A percentile compares a stretch with the other conserved stretches of the same genome.
phyloP scores from a whole-genome alignment of 2,113 vertebrate species.

The Takifugu bimaculatus region DNA sequence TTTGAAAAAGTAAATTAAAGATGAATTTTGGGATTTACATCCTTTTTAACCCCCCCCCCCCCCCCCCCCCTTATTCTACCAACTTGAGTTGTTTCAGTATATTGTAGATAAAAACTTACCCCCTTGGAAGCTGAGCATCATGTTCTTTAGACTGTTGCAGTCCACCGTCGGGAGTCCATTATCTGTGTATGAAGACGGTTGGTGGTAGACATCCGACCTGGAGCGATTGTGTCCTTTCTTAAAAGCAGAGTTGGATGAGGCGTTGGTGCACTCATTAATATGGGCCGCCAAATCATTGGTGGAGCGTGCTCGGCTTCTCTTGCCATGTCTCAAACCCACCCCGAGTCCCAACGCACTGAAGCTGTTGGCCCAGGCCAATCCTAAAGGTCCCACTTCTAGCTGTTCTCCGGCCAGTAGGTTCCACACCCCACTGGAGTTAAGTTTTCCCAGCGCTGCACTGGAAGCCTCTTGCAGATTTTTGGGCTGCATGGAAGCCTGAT shows the following conservation, averaged over 20 bases:
- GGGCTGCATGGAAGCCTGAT: constrained; percentile 30
- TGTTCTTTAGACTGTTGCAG: constrained; percentile 77
- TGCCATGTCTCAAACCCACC: constrained; percentile 75
- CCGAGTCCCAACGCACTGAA: constrained; percentile 79
- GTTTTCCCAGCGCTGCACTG: constrained; percentile 59
- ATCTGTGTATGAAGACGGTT: constrained; percentile 64
- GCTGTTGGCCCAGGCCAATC: constrained; percentile 81
- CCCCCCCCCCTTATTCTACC: too few species aligned
- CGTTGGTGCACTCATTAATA: constrained; percentile 72
- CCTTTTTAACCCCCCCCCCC: too few species aligned
- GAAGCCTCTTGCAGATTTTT: constrained; percentile 79
- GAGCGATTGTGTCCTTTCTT: constrained; percentile 90
- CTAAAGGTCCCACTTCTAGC: constrained; percentile 73
- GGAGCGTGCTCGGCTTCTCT: constrained; percentile 85
- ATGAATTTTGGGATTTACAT: too few species aligned
- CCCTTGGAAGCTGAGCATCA: constrained; percentile 77
- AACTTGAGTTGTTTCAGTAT: too few species aligned
- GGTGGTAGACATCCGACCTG: constrained; percentile 82
- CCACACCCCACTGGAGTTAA: constrained; percentile 81
- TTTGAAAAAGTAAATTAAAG: too few species aligned
- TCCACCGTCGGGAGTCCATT: constrained; percentile 74
- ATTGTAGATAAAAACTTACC: constrained; percentile 71
- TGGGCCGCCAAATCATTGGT: constrained; percentile 88
- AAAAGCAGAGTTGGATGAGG: constrained; percentile 70
- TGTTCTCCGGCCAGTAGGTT: constrained; percentile 82